phyloP scores from a whole-genome alignment of 2,888 invertebrate genomes.

The Branchipolynoe longqiensis region DNA sequence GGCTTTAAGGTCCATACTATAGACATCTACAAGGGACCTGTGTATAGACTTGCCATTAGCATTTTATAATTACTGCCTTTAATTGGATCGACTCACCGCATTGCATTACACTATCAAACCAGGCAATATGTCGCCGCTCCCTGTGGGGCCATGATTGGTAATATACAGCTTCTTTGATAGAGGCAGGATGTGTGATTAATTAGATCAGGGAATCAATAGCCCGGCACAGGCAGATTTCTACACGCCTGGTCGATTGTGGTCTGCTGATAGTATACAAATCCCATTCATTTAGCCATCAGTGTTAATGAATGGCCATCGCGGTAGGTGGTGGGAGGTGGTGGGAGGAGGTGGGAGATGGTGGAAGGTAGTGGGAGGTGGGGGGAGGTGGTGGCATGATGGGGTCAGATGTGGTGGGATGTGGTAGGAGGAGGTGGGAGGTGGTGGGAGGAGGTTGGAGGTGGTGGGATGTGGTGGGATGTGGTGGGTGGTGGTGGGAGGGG shows the following conservation, averaged over 20 bases:
- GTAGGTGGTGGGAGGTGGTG: too few relatives aligned
- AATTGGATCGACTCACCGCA: background rate
- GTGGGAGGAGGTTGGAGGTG: too few relatives aligned
- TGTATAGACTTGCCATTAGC: too few relatives aligned
- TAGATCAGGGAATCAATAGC: conserved; percentile 1
- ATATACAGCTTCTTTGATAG: conserved; percentile 23
- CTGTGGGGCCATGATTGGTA: background rate
- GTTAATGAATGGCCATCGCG: conserved; percentile 26
- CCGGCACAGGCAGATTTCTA: background rate
- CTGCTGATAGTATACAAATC: conserved; percentile 5
- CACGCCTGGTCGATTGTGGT: background rate
- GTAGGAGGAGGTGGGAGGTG: too few relatives aligned
- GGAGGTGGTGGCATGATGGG: too few relatives aligned
- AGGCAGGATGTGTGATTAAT: background rate
- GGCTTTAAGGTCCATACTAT: too few relatives aligned
- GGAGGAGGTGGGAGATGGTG: too few relatives aligned
- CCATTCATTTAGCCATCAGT: background rate
- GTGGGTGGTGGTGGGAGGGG: too few relatives aligned
- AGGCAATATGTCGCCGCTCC: background rate
- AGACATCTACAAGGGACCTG: too few relatives aligned
- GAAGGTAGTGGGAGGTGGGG: too few relatives aligned
- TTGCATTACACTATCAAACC: background rate
- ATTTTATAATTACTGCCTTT: conserved; percentile 15
- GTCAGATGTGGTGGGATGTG: too few relatives aligned
- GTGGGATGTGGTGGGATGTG: too few relatives aligned